Evolutionary conservation across 2,113 vertebrate species (phyloP), one percentile per base, ranked within the genome.

Genomic region (Bettongia penicillata): DNA sequence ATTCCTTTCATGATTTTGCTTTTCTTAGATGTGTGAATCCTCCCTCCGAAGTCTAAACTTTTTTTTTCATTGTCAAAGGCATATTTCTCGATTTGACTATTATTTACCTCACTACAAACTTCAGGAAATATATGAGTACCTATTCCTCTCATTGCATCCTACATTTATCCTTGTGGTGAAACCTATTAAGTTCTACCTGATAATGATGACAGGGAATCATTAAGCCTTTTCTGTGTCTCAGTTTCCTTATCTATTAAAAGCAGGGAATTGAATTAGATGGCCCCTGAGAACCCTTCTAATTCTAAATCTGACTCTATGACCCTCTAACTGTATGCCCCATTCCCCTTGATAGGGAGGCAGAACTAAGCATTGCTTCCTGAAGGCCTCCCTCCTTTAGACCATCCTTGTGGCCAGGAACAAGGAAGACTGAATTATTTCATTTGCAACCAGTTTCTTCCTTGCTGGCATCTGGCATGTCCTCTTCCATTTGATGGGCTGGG

Each of bases 401-500:
- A 43, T 43, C n/a, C 68, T n/a, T 84, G 19, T 84, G n/a, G 37
- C 68, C n/a, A 84, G 68, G 68, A 43, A 84, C n/a, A 43, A 43
- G 68, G 8, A 84, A 43, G 68, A 84, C 68, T 43, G n/a, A 84
- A 43, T 84, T 43, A 43, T 43, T 84, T 84, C 68, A 84, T n/a
- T 84, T 84, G 68, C 16, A 93, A 90, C 94, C 97, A 94, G 90
- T 95, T 96, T 96, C 97, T 94, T 97, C 96, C 96, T 96, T 94
- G 92, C 97, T 61, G 93, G 97, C 98, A 98, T 98, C 98, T 98
- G 98, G 97, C 94, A 96, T 93, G 90, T 93, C 96, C 95, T 96
- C 90, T 92, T 47, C 25, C 3, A 89, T 95, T 95, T 95, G 47
- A 37, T 48, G 94, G n/a, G 92, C 96, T 53, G 50, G 94, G 96